These are phyloP conservation scores for Ctena decussata DNA, from an alignment of 2,888 invertebrate genomes.

Conservation along the genomic window DNA sequence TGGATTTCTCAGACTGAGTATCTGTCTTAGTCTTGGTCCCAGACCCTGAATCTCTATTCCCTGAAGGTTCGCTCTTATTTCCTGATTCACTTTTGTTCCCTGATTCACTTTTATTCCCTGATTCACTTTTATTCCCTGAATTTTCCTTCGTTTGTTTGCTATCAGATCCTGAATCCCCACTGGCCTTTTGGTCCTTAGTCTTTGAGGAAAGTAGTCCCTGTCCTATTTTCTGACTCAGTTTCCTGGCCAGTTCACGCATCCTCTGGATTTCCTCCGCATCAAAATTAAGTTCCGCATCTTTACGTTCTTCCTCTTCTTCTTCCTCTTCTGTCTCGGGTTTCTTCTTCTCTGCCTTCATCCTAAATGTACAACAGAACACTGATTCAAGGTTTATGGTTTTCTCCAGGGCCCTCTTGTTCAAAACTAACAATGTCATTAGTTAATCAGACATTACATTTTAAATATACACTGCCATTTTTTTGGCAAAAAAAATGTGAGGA, in stretches of 20 bases:
- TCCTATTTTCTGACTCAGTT: conserved; percentile 85
- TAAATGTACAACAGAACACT: neutral
- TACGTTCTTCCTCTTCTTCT: conserved; percentile 69
- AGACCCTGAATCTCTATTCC: conserved; percentile 4
- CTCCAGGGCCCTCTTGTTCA: too few relatives aligned
- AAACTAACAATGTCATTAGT: too few relatives aligned
- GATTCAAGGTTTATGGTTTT: too few relatives aligned
- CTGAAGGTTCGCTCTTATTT: neutral
- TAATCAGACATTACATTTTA: too few relatives aligned
- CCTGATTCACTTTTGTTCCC: neutral
- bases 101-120: neutral
- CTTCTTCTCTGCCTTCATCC: conserved; percentile 64
- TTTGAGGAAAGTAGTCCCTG: conserved; percentile 32
- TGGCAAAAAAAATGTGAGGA: too few relatives aligned
- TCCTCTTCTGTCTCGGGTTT: conserved; percentile 55
- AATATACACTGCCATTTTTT: too few relatives aligned
- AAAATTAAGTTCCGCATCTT: conserved; percentile 67
- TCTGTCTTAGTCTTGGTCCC: conserved; percentile 23
- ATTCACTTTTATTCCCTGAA: neutral
- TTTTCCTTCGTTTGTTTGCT: neutral
- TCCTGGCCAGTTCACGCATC: conserved; percentile 82
- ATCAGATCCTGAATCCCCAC: conserved; percentile 5
- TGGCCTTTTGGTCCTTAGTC: neutral
- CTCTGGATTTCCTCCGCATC: conserved; percentile 75
- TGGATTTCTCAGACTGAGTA: neutral